Conservation (phyloP, 1,140 invertebrate genomes). For the Drosophila nannoptera region DNA sequence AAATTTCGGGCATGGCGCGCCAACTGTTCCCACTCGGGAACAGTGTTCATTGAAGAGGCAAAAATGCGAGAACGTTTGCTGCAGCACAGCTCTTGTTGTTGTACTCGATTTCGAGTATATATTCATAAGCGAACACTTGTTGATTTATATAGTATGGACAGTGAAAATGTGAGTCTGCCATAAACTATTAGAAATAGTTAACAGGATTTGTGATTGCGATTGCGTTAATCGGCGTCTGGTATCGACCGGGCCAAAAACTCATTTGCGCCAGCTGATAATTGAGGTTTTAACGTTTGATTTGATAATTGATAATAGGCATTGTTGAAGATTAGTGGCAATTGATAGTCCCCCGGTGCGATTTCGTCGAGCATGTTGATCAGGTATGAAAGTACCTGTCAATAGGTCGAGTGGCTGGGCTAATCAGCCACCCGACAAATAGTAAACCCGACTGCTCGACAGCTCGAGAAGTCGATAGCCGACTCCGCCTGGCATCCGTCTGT, state of each 20-base stretch:
- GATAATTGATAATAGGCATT: slow-evolving; percentile 45
- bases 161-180: not conserved
- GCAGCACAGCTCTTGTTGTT: too few species aligned
- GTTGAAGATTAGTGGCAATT: slow-evolving; percentile 45
- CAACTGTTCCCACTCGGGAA: too few species aligned
- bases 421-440: slow-evolving; percentile 22
- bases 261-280: slow-evolving; percentile 25
- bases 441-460: slow-evolving; percentile 9
- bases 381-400: slow-evolving; percentile 29
- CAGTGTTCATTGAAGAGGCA: too few species aligned
- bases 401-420: slow-evolving; percentile 29
- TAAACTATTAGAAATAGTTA: not conserved
- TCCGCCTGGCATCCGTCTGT: not conserved
- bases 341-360: slow-evolving; percentile 24
- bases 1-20: too few species aligned
- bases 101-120: too few species aligned
- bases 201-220: too few species aligned
- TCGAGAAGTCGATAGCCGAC: not conserved
- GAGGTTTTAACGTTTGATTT: slow-evolving; percentile 34
- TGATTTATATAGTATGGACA: not conserved
- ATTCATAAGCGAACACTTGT: too few species aligned
- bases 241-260: too few species aligned
- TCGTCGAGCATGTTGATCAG: slow-evolving; percentile 79
- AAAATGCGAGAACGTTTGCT: too few species aligned
- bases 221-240: too few species aligned